Conservation (phyloP, 2,113 vertebrate species). For the Rhinolophus ferrumequinum region DNA sequence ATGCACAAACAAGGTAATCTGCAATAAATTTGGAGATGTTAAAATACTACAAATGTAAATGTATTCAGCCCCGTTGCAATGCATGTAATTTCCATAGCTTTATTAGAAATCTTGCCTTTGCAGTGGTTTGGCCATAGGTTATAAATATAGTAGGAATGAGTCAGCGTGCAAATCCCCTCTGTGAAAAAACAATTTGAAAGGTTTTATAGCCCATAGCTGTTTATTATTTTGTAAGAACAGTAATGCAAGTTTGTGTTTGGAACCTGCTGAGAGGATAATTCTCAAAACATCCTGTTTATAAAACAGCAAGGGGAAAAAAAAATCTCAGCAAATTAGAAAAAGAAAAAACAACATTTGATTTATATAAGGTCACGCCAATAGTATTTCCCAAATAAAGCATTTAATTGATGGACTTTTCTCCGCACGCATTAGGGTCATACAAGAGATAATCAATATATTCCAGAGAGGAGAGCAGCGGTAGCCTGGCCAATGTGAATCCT, state of each 20-base stretch:
- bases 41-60: slow-evolving; percentile 89
- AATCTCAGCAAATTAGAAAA: slow-evolving; percentile 47
- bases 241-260: slow-evolving; percentile 87
- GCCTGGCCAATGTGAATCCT: background rate
- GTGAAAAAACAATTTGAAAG: slow-evolving; percentile 85
- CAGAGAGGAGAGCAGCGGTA: background rate
- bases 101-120: slow-evolving; percentile 88
- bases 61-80: slow-evolving; percentile 87
- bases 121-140: slow-evolving; percentile 83
- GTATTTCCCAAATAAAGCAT: slow-evolving; percentile 61
- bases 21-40: slow-evolving; percentile 89
- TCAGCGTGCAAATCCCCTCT: slow-evolving; percentile 90
- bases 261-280: slow-evolving; percentile 86
- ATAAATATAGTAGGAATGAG: slow-evolving; percentile 89
- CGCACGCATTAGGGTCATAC: slow-evolving; percentile 30
- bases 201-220: slow-evolving; percentile 88
- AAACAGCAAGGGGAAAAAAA: slow-evolving; percentile 53
- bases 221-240: slow-evolving; percentile 88
- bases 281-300: slow-evolving; percentile 82
- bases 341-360: slow-evolving; percentile 15
- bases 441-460: slow-evolving; percentile 47
- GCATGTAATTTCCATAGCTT: slow-evolving; percentile 88
- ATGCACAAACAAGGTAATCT: slow-evolving; percentile 91
- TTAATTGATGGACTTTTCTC: slow-evolving; percentile 58
- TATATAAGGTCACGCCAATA: slow-evolving; percentile 55